Conservation (phyloP, 2,888 invertebrate genomes). For the Nemoura dubitans region DNA sequence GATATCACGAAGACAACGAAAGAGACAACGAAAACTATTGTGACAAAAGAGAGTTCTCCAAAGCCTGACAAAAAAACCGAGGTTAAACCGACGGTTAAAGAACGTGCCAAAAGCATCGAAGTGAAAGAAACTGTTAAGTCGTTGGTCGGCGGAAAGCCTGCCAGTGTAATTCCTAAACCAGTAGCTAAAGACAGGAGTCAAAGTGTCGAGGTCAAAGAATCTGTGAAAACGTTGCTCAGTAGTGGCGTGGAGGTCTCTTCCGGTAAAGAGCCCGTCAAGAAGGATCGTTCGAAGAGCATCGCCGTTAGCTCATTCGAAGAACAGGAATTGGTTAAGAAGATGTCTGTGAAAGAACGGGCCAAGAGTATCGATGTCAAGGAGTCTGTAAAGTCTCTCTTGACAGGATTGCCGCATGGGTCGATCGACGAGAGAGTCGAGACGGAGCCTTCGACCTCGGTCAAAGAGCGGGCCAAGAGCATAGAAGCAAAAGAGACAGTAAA, state of each 20-base stretch:
- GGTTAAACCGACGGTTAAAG: constrained; percentile 47
- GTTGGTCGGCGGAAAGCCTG: background rate
- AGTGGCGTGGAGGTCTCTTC: background rate
- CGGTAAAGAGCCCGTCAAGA: constrained; percentile 18
- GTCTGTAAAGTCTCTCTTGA: constrained; percentile 21
- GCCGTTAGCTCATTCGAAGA: constrained; percentile 19
- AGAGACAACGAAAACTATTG: constrained; percentile 17
- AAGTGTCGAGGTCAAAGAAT: constrained; percentile 31
- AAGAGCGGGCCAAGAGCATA: constrained; percentile 44
- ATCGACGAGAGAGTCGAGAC: background rate
- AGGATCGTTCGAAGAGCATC: constrained; percentile 38
- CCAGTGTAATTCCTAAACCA: constrained; percentile 19
- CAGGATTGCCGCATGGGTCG: background rate
- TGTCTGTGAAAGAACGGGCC: constrained; percentile 49
- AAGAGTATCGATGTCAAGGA: constrained; percentile 40
- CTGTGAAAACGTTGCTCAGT: background rate
- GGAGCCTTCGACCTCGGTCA: constrained; percentile 48
- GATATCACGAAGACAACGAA: background rate
- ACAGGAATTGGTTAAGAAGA: constrained; percentile 40
- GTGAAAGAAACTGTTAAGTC: constrained; percentile 38
- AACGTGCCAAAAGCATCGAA: constrained; percentile 45
- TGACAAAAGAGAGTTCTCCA: background rate
- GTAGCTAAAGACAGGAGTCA: constrained; percentile 33
- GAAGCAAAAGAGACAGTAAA: constrained; percentile 22
- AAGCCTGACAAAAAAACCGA: constrained; percentile 4